These are phyloP conservation scores for Lates japonicus DNA, from an alignment of 2,797 vertebrate species.

Conservation along the genomic window DNA sequence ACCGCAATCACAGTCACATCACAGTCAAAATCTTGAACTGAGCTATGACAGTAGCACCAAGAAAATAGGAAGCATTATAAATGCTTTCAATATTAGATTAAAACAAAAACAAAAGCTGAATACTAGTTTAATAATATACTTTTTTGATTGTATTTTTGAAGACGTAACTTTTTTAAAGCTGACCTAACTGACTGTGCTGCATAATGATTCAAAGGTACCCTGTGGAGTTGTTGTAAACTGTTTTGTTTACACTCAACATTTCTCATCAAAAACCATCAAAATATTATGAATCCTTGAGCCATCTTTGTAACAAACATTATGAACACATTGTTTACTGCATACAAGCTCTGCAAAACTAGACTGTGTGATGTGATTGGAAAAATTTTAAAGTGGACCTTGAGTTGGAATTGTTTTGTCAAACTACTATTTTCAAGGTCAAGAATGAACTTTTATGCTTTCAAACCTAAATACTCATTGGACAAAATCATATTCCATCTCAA, in stretches of 20 bases:
- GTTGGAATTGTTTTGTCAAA: background rate
- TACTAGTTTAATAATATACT: background rate
- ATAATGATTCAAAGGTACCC: background rate
- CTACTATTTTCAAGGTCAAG: background rate
- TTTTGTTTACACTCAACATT: background rate
- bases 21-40: too few relatives aligned
- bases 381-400: background rate
- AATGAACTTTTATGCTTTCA: background rate
- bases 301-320: background rate
- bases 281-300: too few relatives aligned
- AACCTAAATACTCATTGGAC: background rate
- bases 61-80: too few relatives aligned
- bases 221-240: background rate
- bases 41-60: too few relatives aligned
- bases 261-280: background rate
- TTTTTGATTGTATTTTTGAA: background rate
- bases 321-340: background rate
- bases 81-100: background rate
- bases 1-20: conserved; percentile 12
- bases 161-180: background rate
- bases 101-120: background rate
- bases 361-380: background rate
- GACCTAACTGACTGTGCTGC: background rate
- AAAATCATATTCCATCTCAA: background rate
- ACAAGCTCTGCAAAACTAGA: background rate